These are phyloP conservation scores for Bombyx mandarina DNA, from an alignment of 1,140 invertebrate genomes.

Conservation along the genomic window DNA sequence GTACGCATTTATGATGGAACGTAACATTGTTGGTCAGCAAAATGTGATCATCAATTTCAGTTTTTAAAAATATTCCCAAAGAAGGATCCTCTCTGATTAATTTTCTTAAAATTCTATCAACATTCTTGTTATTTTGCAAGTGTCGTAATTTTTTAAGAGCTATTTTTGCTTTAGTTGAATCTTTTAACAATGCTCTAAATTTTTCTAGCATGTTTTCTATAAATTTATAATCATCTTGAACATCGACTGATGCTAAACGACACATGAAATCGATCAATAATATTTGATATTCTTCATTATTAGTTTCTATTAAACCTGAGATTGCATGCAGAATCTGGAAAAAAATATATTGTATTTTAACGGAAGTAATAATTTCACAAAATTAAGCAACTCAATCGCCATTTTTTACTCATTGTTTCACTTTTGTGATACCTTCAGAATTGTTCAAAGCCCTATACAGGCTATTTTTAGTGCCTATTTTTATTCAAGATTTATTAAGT, in stretches of 20 bases:
- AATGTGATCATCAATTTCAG: slow-evolving; percentile 14
- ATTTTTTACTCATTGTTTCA: too few relatives aligned
- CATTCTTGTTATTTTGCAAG: slow-evolving; percentile 9
- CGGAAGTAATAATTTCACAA: too few relatives aligned
- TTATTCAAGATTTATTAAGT: too few relatives aligned
- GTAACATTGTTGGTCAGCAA: slow-evolving; percentile 5
- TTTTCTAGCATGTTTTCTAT: slow-evolving; percentile 8
- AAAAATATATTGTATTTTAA: slow-evolving; percentile 1
- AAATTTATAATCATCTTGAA: slow-evolving; percentile 15
- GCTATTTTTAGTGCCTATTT: too few relatives aligned
- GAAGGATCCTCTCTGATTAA: slow-evolving; percentile 13
- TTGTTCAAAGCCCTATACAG: too few relatives aligned
- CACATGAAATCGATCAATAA: slow-evolving; percentile 34
- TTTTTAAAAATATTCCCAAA: slow-evolving; percentile 10
- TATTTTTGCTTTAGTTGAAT: too few relatives aligned
- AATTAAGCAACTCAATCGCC: too few relatives aligned
- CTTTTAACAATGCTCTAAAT: too few relatives aligned
- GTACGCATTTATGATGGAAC: slow-evolving; percentile 35
- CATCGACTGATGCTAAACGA: slow-evolving; percentile 15
- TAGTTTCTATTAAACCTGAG: slow-evolving; percentile 20
- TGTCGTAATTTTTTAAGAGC: too few relatives aligned
- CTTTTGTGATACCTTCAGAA: too few relatives aligned
- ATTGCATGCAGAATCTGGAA: slow-evolving; percentile 41
- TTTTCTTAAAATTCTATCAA: slow-evolving; percentile 19
- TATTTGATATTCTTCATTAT: slow-evolving; percentile 28